Conservation (phyloP, 2,888 invertebrate species). For the Phlogophora meticulosa region DNA sequence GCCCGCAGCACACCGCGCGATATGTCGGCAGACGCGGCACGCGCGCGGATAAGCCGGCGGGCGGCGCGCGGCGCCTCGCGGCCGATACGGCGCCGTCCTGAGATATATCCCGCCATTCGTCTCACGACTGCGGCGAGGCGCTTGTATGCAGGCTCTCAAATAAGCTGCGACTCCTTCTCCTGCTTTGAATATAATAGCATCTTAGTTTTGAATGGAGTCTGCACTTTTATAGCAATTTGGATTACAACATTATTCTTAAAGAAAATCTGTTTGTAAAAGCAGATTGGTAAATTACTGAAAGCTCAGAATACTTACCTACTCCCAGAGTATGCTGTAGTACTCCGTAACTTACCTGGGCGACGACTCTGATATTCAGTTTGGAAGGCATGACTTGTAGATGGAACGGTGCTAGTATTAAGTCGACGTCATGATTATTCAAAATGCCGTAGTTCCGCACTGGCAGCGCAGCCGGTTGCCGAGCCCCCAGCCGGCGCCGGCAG, state of each 20-base stretch:
- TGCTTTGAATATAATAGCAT: constrained; percentile 34
- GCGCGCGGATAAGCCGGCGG: constrained; percentile 21
- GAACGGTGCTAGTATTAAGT: not conserved
- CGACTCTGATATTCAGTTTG: not conserved
- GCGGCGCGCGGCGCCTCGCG: no score
- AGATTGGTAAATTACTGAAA: not conserved
- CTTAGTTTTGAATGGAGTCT: constrained; percentile 8
- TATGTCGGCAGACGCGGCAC: constrained; percentile 11
- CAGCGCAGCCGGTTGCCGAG: not conserved
- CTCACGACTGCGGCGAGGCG: constrained; percentile 23
- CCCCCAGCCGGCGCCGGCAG: not conserved
- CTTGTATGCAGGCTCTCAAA: constrained; percentile 28
- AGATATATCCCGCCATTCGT: constrained; percentile 37
- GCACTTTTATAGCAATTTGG: constrained; percentile 17
- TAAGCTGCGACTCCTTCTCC: constrained; percentile 29
- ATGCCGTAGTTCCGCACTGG: constrained; percentile 1
- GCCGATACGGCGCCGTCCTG: constrained; percentile 11
- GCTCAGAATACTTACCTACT: no score
- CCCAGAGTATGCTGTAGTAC: not conserved
- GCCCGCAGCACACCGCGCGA: constrained; percentile 14
- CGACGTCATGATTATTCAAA: constrained; percentile 24
- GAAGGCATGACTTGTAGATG: not conserved
- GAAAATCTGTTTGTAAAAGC: constrained; percentile 2
- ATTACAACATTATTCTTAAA: constrained; percentile 10
- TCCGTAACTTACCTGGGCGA: not conserved